Evolutionary conservation across 1,140 invertebrate genomes (phyloP).

Genomic region (Papilio polyxenes): DNA sequence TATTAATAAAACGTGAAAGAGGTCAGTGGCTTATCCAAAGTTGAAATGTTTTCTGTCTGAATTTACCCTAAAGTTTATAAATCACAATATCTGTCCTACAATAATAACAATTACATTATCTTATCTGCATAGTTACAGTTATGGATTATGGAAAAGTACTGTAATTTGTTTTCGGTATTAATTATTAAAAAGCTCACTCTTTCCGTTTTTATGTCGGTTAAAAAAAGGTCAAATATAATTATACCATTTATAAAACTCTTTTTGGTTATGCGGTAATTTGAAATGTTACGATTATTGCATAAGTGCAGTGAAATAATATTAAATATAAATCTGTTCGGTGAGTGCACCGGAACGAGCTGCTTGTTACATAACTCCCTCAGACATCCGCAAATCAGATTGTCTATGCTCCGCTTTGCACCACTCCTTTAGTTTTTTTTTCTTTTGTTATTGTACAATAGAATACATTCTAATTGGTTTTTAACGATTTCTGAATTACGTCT

Average conservation of each 20-base stretch:
- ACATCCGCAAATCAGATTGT: slow-evolving; percentile 1
- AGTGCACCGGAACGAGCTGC: background rate
- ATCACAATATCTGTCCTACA: too few relatives aligned
- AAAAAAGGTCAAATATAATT: background rate
- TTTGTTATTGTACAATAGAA: slow-evolving; percentile 11
- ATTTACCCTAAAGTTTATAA: too few relatives aligned
- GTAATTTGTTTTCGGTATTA: background rate
- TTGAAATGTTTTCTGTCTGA: background rate
- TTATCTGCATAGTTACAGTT: too few relatives aligned
- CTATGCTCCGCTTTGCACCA: background rate
- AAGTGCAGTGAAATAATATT: slow-evolving; percentile 20
- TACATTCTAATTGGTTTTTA: slow-evolving; percentile 21
- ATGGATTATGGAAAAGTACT: too few relatives aligned
- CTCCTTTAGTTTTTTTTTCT: background rate
- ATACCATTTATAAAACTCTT: background rate
- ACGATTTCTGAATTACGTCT: slow-evolving; percentile 3
- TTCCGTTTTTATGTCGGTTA: background rate
- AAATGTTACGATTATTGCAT: slow-evolving; percentile 1
- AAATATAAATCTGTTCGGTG: background rate
- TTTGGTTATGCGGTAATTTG: background rate
- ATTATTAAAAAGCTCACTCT: background rate
- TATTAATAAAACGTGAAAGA: background rate
- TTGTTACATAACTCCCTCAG: background rate
- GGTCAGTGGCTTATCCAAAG: background rate
- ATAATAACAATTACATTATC: background rate